These are phyloP conservation scores for Romanomermis culicivorax DNA, from an alignment of 2,888 invertebrate genomes.

Conservation along the genomic window DNA sequence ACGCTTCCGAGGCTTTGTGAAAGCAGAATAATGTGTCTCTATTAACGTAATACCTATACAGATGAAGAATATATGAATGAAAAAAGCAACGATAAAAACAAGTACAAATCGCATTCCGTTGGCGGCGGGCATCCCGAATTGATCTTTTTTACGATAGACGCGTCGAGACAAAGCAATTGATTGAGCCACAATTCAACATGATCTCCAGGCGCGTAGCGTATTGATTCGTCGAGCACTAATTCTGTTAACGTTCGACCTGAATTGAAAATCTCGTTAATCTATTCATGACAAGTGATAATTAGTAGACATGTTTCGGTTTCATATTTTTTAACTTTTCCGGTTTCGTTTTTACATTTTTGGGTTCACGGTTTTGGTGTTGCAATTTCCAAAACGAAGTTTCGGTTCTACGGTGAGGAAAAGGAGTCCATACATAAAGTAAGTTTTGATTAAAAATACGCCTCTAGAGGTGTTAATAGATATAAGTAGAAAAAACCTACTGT, in stretches of 20 bases:
- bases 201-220: slow-evolving; percentile 63
- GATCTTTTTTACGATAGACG: slow-evolving; percentile 26
- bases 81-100: slow-evolving; percentile 7
- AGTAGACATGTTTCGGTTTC: no score
- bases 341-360: no score
- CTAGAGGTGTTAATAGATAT: no score
- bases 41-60: slow-evolving; percentile 33
- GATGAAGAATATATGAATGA: neutral
- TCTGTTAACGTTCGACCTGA: slow-evolving; percentile 33
- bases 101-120: slow-evolving; percentile 59
- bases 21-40: slow-evolving; percentile 87
- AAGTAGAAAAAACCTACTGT: no score
- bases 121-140: slow-evolving; percentile 63
- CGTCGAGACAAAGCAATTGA: slow-evolving; percentile 68
- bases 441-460: no score
- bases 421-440: no score
- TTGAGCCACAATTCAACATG: slow-evolving; percentile 73
- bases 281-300: no score
- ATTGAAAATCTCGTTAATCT: no score
- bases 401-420: no score
- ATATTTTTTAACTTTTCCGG: no score
- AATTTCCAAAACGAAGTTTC: no score
- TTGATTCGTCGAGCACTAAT: slow-evolving; percentile 65
- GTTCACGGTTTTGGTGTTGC: no score
- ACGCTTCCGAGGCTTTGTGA: slow-evolving; percentile 58